These are phyloP conservation scores for Sebastes elongatus DNA, from an alignment of 2,797 vertebrate genomes.

Conservation along the genomic window DNA sequence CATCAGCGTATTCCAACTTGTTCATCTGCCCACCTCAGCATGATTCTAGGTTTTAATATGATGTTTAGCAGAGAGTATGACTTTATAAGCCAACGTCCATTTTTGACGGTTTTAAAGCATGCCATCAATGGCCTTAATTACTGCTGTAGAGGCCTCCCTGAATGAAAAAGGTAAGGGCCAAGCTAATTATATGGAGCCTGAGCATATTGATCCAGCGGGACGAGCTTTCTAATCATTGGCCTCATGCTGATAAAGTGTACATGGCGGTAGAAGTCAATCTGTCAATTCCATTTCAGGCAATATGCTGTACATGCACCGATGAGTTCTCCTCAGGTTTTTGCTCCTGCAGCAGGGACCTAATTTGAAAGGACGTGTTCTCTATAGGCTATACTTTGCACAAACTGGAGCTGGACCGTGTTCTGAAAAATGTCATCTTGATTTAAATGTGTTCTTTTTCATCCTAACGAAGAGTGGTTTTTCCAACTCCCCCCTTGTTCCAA, in stretches of 20 bases:
- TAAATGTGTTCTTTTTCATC: conserved; percentile 29
- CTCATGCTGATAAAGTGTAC: conserved; percentile 52
- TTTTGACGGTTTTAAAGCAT: conserved; percentile 34
- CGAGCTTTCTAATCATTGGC: conserved; percentile 46
- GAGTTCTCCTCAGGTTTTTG: conserved; percentile 13
- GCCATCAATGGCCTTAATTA: conserved; percentile 28
- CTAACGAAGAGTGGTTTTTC: conserved; percentile 23
- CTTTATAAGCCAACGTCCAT: conserved; percentile 14
- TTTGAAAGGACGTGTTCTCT: not conserved
- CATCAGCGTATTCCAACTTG: conserved; percentile 36
- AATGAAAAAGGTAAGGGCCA: conserved; percentile 30
- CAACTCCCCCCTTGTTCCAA: not conserved
- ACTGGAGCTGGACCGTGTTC: conserved; percentile 5
- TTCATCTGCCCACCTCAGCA: conserved; percentile 26
- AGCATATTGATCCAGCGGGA: conserved; percentile 67
- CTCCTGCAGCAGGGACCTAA: conserved; percentile 4
- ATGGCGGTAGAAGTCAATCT: conserved; percentile 35
- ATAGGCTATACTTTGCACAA: not conserved
- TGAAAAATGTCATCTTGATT: conserved; percentile 42
- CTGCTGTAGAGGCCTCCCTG: not conserved
- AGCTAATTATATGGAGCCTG: conserved; percentile 70
- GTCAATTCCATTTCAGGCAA: conserved; percentile 32
- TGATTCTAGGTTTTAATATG: conserved; percentile 5
- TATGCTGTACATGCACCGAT: conserved; percentile 15
- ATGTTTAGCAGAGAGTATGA: conserved; percentile 20